phyloP scores from a whole-genome alignment of 2,113 vertebrate species.

The Kryptolebias marmoratus region DNA sequence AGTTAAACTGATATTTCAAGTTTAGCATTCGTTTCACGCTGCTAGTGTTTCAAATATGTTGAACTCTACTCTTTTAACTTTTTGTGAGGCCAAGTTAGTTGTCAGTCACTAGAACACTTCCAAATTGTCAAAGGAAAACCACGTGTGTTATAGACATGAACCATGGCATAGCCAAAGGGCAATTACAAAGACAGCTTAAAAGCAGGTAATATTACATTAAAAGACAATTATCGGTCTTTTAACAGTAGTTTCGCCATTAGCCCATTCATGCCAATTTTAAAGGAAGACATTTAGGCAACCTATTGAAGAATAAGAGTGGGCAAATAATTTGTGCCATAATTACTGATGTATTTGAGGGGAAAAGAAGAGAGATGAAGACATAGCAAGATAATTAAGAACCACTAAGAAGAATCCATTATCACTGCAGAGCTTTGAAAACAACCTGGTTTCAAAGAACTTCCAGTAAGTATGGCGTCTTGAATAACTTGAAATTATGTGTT shows the following conservation, averaged over 20 bases:
- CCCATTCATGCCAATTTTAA: slow-evolving; percentile 24
- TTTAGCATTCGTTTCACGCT: slow-evolving; percentile 30
- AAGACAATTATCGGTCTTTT: slow-evolving; percentile 26
- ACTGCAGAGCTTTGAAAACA: background rate
- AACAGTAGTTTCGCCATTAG: slow-evolving; percentile 13
- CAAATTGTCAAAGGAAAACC: background rate
- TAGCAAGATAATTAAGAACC: slow-evolving; percentile 13
- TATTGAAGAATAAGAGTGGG: slow-evolving; percentile 19
- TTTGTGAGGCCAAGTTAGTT: slow-evolving; percentile 21
- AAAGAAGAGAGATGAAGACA: slow-evolving; percentile 4
- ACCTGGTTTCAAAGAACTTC: background rate
- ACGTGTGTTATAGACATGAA: background rate
- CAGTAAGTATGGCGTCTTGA: background rate
- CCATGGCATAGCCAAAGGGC: background rate
- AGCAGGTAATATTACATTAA: slow-evolving; percentile 3
- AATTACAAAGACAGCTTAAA: slow-evolving; percentile 1
- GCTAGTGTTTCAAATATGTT: slow-evolving; percentile 9
- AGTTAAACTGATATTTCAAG: slow-evolving; percentile 30
- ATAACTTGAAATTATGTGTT: background rate
- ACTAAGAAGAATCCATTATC: background rate
- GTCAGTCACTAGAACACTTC: background rate
- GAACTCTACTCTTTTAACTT: slow-evolving; percentile 6
- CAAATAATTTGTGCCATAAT: slow-evolving; percentile 14
- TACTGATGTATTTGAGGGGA: slow-evolving; percentile 10
- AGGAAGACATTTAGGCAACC: slow-evolving; percentile 1